A percentile compares a stretch with the other conserved stretches of the same genome.
phyloP scores from a whole-genome alignment of 92 coral and sea anemone species.

The Pocillopora grandis region DNA sequence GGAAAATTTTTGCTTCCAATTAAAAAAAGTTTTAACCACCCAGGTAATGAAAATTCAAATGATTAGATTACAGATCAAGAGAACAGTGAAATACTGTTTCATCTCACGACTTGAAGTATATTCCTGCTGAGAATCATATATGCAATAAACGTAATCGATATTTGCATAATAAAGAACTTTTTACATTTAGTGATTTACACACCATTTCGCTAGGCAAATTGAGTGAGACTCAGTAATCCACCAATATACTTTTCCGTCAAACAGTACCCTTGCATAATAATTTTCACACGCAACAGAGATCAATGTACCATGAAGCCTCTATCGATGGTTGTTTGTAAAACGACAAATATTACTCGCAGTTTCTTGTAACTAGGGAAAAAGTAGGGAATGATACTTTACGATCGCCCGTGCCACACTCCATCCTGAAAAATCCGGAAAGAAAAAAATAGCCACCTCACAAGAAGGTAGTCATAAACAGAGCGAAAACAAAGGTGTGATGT shows the following conservation, averaged over 20 bases:
- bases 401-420: background rate
- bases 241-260: background rate
- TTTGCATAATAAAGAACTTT: conserved; percentile 13
- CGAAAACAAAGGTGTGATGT: conserved; percentile 5
- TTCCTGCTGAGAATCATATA: background rate
- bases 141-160: conserved; percentile 5
- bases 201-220: background rate
- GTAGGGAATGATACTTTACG: background rate
- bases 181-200: background rate
- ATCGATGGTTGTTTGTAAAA: background rate
- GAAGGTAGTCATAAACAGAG: background rate
- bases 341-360: background rate
- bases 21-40: background rate
- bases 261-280: background rate
- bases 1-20: background rate
- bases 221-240: background rate
- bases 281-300: background rate
- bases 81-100: too few relatives aligned
- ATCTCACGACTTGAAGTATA: too few relatives aligned
- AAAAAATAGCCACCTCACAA: background rate
- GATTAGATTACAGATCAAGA: too few relatives aligned
- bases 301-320: background rate
- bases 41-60: too few relatives aligned
- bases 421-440: background rate
- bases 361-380: background rate